Base-by-base conservation (phyloP, 2,797 vertebrate species). In the Esox lucius region DNA sequence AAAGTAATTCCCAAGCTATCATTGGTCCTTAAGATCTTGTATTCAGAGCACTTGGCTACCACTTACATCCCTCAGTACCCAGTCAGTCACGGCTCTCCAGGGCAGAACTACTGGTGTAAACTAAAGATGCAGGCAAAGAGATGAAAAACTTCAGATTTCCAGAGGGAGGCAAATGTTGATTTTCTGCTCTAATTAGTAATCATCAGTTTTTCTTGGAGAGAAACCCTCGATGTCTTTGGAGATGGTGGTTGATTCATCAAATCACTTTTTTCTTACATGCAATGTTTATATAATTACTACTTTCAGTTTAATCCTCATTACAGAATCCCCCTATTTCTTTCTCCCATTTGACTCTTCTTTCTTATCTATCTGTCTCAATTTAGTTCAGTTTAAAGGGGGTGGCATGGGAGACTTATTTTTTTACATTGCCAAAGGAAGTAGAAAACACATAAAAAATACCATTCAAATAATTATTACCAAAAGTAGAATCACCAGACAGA, bases 171-270 rank as follows among this genome's bases (percentile, higher is more conserved):
- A 69, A 69, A 69, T 69, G 68, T 33, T 28, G 68, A 69, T 69
- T 69, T 69, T 69, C 68, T 69, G 68, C 68, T 42, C 68, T 22
- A 69, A 48, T 69, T 48, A 69, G 68, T 69, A 24, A 69, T 28
- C 68, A 9, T 69, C 2, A 26, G n/a, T 69, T 39, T 48, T 69
- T 26, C 68, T 48, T 16, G 68, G 42, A 69, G 67, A 68, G 15
- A 3, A 68, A 68, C 19, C 65, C 19, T 42, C 28, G 33, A 68
- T 5, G 12, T 68, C 53, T 56, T 56, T 28, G 13, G 5, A 64
- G 15, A 28, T 33, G 26, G 28, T 65, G 61, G 61, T 33, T 15
- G 12, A 56, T 22, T 22, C 7, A 56, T 56, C 2, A 56, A 56
- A 56, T 56, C 0, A 56, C 9, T 3, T 0, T 64, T 28, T 64